These are phyloP conservation scores for Neostethus bicornis DNA, from an alignment of 2,797 vertebrate genomes.

Conservation along the genomic window DNA sequence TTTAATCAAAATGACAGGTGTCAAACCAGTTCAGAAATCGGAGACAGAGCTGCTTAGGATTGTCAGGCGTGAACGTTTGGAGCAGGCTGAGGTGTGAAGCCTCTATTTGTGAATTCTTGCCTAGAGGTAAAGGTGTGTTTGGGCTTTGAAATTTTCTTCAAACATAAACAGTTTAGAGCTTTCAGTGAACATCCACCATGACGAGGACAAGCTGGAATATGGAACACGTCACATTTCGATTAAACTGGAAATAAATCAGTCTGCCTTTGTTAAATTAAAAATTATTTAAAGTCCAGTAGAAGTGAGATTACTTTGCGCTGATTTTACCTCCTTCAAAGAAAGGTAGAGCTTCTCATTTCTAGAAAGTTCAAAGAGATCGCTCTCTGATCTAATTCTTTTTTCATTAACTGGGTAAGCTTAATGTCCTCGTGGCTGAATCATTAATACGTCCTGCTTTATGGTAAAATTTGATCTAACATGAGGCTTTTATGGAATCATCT, in stretches of 20 bases:
- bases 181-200: not conserved
- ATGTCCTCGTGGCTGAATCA: conserved; percentile 6
- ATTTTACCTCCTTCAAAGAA: conserved; percentile 1
- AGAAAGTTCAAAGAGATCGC: not conserved
- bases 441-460: not conserved
- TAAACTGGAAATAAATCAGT: not conserved
- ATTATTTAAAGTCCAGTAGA: conserved; percentile 1
- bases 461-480: too few relatives aligned
- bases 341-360: not conserved
- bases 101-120: conserved; percentile 56
- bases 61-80: conserved; percentile 68
- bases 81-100: conserved; percentile 56
- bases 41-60: conserved; percentile 65
- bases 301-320: not conserved
- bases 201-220: not conserved
- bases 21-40: conserved; percentile 52
- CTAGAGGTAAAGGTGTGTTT: conserved; percentile 40
- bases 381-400: conserved; percentile 13
- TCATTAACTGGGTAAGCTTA: conserved; percentile 6
- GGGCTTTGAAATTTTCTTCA: conserved; percentile 10
- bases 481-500: too few relatives aligned
- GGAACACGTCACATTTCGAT: not conserved
- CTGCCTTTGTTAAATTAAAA: conserved; percentile 11
- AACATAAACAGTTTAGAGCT: conserved; percentile 18
- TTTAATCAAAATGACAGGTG: conserved; percentile 74